Percentiles rank a stretch among this genome's conserved stretches.
Conservation (phyloP, 2,797 vertebrate species). For the Centroberyx gerrardi region DNA sequence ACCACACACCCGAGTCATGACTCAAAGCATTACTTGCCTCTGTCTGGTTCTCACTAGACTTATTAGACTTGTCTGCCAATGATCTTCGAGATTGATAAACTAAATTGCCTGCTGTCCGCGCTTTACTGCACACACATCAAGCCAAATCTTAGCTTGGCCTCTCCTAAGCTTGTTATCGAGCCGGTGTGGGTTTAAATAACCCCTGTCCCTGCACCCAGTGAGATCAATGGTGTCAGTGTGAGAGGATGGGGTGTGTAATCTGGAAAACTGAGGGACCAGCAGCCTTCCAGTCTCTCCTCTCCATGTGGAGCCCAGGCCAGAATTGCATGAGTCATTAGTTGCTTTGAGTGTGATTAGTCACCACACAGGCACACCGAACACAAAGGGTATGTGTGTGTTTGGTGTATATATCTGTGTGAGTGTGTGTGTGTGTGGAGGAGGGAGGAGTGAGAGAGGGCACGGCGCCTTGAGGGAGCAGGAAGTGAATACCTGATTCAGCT, state of each 20-base stretch:
- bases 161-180: slow-evolving; percentile 38
- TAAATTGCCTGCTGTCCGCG: slow-evolving; percentile 30
- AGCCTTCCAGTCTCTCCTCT: slow-evolving; percentile 59
- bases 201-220: slow-evolving; percentile 44
- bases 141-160: slow-evolving; percentile 49
- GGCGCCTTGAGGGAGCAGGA: slow-evolving; percentile 26
- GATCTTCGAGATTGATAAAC: slow-evolving; percentile 31
- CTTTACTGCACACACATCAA: slow-evolving; percentile 28
- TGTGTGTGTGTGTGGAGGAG: slow-evolving; percentile 4
- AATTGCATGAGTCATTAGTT: slow-evolving; percentile 77
- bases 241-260: slow-evolving; percentile 64
- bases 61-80: slow-evolving; percentile 5
- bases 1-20: slow-evolving; percentile 5
- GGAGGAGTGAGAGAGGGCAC: not conserved
- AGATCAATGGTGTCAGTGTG: slow-evolving; percentile 69
- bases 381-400: slow-evolving; percentile 50
- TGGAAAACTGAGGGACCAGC: slow-evolving; percentile 54
- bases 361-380: slow-evolving; percentile 49
- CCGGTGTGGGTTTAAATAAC: slow-evolving; percentile 54
- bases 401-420: slow-evolving; percentile 20
- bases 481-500: slow-evolving; percentile 56
- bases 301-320: slow-evolving; percentile 53
- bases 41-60: slow-evolving; percentile 5
- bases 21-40: slow-evolving; percentile 2
- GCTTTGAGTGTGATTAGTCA: slow-evolving; percentile 76